Evolutionary conservation across 2,113 vertebrate genomes (phyloP).

Genomic region (Archilochus colubris): DNA sequence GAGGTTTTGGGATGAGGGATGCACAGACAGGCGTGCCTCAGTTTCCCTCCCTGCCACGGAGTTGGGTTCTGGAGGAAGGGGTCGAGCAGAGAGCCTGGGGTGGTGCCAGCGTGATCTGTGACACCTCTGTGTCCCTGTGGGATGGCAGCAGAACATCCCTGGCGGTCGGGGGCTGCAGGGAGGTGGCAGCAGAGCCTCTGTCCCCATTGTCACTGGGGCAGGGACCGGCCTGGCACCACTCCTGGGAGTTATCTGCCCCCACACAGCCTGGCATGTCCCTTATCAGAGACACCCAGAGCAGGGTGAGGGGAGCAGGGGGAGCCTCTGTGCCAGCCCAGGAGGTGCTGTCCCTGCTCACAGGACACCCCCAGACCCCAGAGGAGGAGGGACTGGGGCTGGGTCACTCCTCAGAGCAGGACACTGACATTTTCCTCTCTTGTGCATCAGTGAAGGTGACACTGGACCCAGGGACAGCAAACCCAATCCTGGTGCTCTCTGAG

Average conservation of each 20-base stretch:
- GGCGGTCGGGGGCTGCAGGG: not conserved
- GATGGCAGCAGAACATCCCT: conserved; percentile 51
- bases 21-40: not conserved
- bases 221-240: not conserved
- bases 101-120: not conserved
- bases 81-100: not conserved
- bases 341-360: accelerated
- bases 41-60: not conserved
- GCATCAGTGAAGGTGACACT: conserved; percentile 43
- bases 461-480: conserved; percentile 49
- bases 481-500: conserved; percentile 3
- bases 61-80: accelerated
- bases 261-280: not conserved
- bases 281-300: not conserved
- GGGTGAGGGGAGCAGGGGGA: not conserved
- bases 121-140: not conserved
- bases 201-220: not conserved
- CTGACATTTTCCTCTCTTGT: not conserved
- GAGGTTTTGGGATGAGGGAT: not conserved
- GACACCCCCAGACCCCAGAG: not conserved
- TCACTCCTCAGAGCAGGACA: not conserved
- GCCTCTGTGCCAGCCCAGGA: accelerated
- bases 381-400: not conserved
- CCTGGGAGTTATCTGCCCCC: accelerated
- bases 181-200: accelerated